Evolutionary conservation across 1,140 invertebrate genomes (phyloP).

Genomic region (Zaprionus lachaisei): DNA sequence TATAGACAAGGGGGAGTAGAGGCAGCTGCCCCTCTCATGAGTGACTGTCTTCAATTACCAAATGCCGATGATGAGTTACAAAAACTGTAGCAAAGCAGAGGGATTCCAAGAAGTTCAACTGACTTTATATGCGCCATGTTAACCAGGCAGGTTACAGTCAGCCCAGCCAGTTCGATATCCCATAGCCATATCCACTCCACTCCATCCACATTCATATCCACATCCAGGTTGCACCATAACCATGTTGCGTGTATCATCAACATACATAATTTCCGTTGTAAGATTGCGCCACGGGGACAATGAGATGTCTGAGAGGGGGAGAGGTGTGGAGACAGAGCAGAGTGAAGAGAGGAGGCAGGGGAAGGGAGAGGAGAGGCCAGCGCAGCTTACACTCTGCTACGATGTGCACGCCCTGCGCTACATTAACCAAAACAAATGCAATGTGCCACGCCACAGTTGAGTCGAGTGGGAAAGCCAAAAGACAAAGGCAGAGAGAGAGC

Average conservation of each 20-base stretch:
- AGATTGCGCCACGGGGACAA: conserved; percentile 27
- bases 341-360: too few relatives aligned
- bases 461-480: conserved; percentile 19
- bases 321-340: background rate
- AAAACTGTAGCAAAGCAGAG: background rate
- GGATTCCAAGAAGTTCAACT: conserved; percentile 25
- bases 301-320: background rate
- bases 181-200: conserved; percentile 22
- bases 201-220: conserved; percentile 50
- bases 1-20: background rate
- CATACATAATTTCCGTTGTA: conserved; percentile 77
- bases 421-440: conserved; percentile 59
- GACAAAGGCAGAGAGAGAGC: background rate
- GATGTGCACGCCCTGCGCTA: conserved; percentile 28
- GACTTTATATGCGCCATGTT: too few relatives aligned
- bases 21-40: background rate
- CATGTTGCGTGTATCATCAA: conserved; percentile 48
- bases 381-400: background rate
- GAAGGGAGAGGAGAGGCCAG: too few relatives aligned
- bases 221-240: background rate
- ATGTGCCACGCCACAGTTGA: conserved; percentile 34
- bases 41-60: conserved; percentile 59
- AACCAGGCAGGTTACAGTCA: too few relatives aligned
- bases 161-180: background rate
- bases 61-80: conserved; percentile 61